Base-by-base conservation (phyloP, 2,797 vertebrate genomes). In the Gadopsis bispinosus region DNA sequence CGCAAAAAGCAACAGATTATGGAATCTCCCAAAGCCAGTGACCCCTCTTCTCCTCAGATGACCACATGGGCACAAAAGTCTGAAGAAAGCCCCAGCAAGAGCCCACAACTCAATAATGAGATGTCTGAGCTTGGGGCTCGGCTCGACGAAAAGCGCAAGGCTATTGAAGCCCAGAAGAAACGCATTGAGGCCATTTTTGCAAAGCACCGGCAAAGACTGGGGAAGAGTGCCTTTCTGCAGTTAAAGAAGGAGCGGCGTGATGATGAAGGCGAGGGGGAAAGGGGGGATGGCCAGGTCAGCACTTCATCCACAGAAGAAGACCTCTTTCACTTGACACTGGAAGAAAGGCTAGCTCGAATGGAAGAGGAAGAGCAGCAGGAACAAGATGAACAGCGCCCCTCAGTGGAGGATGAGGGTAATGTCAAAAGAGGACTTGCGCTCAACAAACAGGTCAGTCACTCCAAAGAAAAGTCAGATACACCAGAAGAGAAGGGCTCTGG, bases 101-200 rank as follows among this genome's bases (percentile, higher is more conserved):
- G 95, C 86, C 96, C 96, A 1, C 93, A 96, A 22, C 94, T 97
- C 73, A 97, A 89, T 69, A 96, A 95, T 0, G 97, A 98, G 80
- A 96, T 98, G 97, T 96, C 93, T 0, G 96, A 98, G 88, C 91
- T 98, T 14, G 96, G 96, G 1, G 95, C 87, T 8, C 94, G 97
- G 6, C 94, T 98, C 22, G 97, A 97, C 86, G 97, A 98, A 85
- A 98, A 97, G 58, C 94, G 97, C 5, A 94, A 94, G 59, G 97
- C 97, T 59, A 98, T 98, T 0, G 97, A 98, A 88, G 97, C 97
- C 0, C 97, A 98, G 89, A 98, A 98, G 90, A 97, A 97, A 70
- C 96, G 97, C 48, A 98, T 98, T 0, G 97, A 98, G 84, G 97
- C 96, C 63, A 98, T 98, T 86, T 98, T 98, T 73, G 96, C 97